Evolutionary conservation across 2,113 vertebrate genomes (phyloP).

Genomic region (Aspiorhynchus laticeps): DNA sequence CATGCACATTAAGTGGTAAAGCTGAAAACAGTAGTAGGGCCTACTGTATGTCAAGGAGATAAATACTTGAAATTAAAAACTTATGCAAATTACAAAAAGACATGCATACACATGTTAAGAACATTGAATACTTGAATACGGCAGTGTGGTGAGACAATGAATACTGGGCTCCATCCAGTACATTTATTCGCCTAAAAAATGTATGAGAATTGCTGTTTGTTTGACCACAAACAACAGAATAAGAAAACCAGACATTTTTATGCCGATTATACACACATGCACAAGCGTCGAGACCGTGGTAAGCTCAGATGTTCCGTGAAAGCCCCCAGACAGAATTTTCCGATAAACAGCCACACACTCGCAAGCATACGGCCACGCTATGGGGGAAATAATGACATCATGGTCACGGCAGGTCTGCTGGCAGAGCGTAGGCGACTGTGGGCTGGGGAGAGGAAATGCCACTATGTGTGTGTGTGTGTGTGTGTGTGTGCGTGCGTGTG

Average conservation of each 20-base stretch:
- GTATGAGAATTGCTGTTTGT: neutral
- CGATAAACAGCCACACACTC: conserved; percentile 42
- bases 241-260: neutral
- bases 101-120: neutral
- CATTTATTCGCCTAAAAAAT: neutral
- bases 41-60: neutral
- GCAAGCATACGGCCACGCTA: conserved; percentile 33
- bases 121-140: neutral
- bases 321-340: conserved; percentile 58
- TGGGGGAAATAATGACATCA: conserved; percentile 62
- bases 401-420: conserved; percentile 54
- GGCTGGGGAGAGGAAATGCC: conserved; percentile 54
- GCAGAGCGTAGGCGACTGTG: conserved; percentile 50
- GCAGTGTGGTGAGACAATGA: neutral
- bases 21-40: neutral
- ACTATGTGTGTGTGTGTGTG: conserved; percentile 28
- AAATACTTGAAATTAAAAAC: neutral
- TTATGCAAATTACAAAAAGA: neutral
- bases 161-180: neutral
- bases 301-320: conserved; percentile 51
- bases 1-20: no score
- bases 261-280: conserved; percentile 8
- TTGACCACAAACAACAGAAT: neutral
- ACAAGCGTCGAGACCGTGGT: conserved; percentile 16
- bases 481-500: conserved; percentile 39